Base-by-base conservation (phyloP, 2,888 invertebrate species). In the Phyto melanocephala region DNA sequence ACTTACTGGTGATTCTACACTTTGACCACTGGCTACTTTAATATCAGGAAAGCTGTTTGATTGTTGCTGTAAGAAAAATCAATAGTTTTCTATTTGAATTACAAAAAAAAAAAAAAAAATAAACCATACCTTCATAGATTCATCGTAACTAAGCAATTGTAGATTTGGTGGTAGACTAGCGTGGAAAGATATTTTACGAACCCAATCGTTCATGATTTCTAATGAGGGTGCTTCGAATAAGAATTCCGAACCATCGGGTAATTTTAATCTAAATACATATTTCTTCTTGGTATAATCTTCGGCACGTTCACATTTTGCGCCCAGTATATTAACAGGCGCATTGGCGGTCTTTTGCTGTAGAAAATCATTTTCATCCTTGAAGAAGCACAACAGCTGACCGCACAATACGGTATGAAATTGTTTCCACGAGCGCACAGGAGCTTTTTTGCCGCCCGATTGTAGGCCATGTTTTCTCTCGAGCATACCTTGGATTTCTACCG, bases 381-480 rank as follows among this genome's bases (percentile, higher is more conserved):
- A 99, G 95, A 99, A 99, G 92, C 98, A 99, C 68, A 99, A 92
- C 86, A 99, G 92, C 90, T 99, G 99, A 0, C 99, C 99, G 90
- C 98, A 99, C 24, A 99, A 93, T 72, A 99, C 99, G 0, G 97
- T 96, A 92, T 98, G 97, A 92, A 96, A 97, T 72, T 94, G 94
- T 88, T 98, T 98, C 99, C 99, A 99, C 0, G 98, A 97, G 5
- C 99, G 93, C 5, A 98, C 96, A 0, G 98, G 96, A 0, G 99
- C 98, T 85, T 97, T 95, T 91, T 98, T 98, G 15, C 98, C 98
- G 10, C 98, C 98, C 81, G 96, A 95, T 78, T 97, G 97, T 0
- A 97, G 92, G 86, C 98, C 97, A 89, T 99, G 99, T 91, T 99
- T 99, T 67, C 99, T 94, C 86, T 99, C 99, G 74, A 99, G 84